phyloP scores from a whole-genome alignment of 2,888 invertebrate species.

The Agrochola lychnidis region DNA sequence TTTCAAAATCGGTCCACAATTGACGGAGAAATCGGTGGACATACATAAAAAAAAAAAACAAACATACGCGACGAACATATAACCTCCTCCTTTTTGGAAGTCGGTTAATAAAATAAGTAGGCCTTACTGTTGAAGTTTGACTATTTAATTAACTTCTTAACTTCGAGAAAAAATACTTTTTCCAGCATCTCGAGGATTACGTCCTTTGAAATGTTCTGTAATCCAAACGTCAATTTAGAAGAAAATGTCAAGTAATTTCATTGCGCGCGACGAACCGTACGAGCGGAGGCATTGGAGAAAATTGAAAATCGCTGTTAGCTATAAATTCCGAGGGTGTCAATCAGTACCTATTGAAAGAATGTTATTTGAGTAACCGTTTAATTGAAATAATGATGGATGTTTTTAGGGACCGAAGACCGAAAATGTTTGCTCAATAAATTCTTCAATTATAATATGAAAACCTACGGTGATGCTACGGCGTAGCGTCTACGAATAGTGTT shows the following conservation, averaged over 20 bases:
- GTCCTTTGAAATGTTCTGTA: not conserved
- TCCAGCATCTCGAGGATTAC: not conserved
- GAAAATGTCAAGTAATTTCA: conserved; percentile 37
- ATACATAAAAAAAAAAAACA: too few species aligned
- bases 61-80: too few species aligned
- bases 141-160: not conserved
- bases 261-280: conserved; percentile 21
- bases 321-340: conserved; percentile 18
- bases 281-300: conserved; percentile 8
- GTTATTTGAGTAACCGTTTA: conserved; percentile 9
- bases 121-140: too few species aligned
- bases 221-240: conserved; percentile 24
- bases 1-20: too few species aligned
- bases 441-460: not conserved
- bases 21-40: too few species aligned
- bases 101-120: too few species aligned
- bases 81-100: too few species aligned
- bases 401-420: not conserved
- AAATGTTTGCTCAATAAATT: conserved; percentile 6
- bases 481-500: conserved; percentile 1
- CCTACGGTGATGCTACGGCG: not conserved
- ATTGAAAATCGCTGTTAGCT: conserved; percentile 38
- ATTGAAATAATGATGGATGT: conserved; percentile 4
- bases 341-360: not conserved
- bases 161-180: not conserved